These are phyloP conservation scores for Parauchenoglanis punctatus DNA, from an alignment of 2,797 vertebrate genomes.

Conservation along the genomic window DNA sequence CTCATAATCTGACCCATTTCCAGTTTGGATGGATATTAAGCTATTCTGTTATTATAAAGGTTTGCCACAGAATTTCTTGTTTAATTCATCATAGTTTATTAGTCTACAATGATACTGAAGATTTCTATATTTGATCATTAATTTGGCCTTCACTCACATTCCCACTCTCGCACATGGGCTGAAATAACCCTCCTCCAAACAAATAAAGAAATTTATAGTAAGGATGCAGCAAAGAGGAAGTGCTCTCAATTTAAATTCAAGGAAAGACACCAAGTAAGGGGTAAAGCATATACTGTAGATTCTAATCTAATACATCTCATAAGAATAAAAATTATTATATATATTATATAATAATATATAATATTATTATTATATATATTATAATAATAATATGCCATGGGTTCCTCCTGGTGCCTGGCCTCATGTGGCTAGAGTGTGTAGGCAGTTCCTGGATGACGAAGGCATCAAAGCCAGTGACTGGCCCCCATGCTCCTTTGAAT, in stretches of 20 bases:
- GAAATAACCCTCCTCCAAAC: neutral
- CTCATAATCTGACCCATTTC: neutral
- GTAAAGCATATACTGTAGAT: neutral
- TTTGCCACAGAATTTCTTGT: neutral
- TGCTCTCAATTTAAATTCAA: neutral
- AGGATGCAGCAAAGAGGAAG: neutral
- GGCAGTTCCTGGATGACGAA: too few relatives aligned
- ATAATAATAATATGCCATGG: too few relatives aligned
- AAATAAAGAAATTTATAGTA: neutral
- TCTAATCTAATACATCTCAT: too few relatives aligned
- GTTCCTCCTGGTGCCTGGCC: too few relatives aligned
- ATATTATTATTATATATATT: too few relatives aligned
- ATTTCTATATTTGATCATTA: neutral
- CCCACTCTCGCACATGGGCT: neutral
- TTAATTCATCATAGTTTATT: neutral
- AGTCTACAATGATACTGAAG: neutral
- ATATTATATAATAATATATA: too few relatives aligned
- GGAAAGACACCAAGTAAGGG: neutral
- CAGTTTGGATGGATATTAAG: neutral
- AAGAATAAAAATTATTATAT: neutral
- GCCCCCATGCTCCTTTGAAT: too few relatives aligned
- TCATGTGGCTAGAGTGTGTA: too few relatives aligned
- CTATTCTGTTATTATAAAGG: neutral
- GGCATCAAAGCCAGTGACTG: too few relatives aligned
- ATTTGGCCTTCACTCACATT: neutral